These are phyloP conservation scores for Saturnia pavonia DNA, from an alignment of 2,888 invertebrate genomes.

Conservation along the genomic window DNA sequence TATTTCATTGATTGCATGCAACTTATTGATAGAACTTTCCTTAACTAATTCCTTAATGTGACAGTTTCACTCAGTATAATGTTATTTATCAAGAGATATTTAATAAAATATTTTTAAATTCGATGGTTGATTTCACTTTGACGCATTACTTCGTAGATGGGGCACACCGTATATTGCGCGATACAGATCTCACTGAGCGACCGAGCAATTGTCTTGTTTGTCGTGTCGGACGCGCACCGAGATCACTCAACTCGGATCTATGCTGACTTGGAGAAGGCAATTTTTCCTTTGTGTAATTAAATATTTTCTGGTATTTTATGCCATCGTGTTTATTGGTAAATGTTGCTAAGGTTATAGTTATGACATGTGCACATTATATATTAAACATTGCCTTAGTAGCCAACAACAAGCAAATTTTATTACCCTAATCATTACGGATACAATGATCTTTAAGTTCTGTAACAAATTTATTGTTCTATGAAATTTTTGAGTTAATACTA, in stretches of 20 bases:
- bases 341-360: not conserved
- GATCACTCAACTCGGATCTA: constrained; percentile 22
- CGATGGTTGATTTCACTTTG: not conserved
- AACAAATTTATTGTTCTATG: not conserved
- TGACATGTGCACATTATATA: not conserved
- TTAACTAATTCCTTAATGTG: not conserved
- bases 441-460: not conserved
- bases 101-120: not conserved
- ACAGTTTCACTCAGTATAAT: not conserved
- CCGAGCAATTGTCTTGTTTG: constrained; percentile 74
- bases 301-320: not conserved
- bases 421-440: not conserved
- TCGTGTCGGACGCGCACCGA: constrained; percentile 45
- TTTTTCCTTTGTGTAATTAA: constrained; percentile 13
- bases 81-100: not conserved
- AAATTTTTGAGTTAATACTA: not conserved
- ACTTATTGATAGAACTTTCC: not conserved
- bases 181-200: constrained; percentile 61
- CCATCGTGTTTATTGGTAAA: not conserved
- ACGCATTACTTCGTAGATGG: constrained; percentile 25
- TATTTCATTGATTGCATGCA: not conserved
- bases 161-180: constrained; percentile 54
- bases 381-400: not conserved
- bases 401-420: not conserved
- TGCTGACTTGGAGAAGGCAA: constrained; percentile 28